phyloP scores from a whole-genome alignment of 2,888 invertebrate species.

The Synergus laeviventris region DNA sequence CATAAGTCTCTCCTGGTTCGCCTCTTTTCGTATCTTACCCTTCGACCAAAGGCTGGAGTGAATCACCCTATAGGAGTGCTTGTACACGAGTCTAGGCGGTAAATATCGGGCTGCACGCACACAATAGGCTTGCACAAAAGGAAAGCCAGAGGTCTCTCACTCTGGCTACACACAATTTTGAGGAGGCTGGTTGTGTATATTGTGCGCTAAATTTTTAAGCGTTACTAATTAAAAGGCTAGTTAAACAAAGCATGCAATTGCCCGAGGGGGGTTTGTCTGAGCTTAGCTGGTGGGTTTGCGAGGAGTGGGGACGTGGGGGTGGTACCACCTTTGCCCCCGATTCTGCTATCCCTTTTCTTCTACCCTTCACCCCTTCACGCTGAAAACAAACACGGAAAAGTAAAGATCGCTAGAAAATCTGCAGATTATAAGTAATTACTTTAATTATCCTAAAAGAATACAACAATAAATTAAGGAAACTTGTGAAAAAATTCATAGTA shows the following conservation, averaged over 20 bases:
- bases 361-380: neutral
- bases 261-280: conserved; percentile 64
- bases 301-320: conserved; percentile 45
- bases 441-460: neutral
- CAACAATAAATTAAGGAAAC: neutral
- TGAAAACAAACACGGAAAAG: neutral
- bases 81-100: conserved; percentile 58
- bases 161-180: conserved; percentile 65
- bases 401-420: conserved; percentile 11
- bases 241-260: conserved; percentile 74
- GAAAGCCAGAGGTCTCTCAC: conserved; percentile 49
- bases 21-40: conserved; percentile 19
- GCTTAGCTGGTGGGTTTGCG: conserved; percentile 59
- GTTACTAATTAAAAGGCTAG: conserved; percentile 77
- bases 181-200: conserved; percentile 72
- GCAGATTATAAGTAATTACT: neutral
- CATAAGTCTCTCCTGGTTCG: conserved; percentile 15
- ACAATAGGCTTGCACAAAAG: conserved; percentile 65
- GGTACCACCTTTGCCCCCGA: neutral
- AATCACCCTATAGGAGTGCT: conserved; percentile 38
- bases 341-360: neutral
- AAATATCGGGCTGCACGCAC: conserved; percentile 64
- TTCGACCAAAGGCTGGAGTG: conserved; percentile 49
- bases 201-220: conserved; percentile 76
- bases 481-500: neutral